phyloP scores from a whole-genome alignment of 2,888 invertebrate species.

The Patella ulyssiponensis region DNA sequence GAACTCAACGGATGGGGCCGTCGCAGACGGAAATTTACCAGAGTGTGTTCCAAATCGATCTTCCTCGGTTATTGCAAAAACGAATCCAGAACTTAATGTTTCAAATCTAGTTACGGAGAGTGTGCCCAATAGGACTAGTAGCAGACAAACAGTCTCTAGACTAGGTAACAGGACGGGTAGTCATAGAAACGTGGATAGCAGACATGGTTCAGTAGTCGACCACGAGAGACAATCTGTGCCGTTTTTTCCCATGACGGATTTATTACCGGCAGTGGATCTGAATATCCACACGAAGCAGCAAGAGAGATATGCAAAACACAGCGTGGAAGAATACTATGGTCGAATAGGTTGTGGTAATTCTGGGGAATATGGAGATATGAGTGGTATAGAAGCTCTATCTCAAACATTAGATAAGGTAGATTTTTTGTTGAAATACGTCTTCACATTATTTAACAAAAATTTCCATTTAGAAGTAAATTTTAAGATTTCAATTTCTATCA shows the following conservation, averaged over 20 bases:
- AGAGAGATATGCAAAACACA: not conserved
- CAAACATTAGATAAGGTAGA: not conserved
- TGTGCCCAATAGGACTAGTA: not conserved
- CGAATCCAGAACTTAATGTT: not conserved
- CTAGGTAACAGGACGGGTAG: not conserved
- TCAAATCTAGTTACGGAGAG: not conserved
- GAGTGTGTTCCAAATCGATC: not conserved
- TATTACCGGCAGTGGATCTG: slow-evolving; percentile 36
- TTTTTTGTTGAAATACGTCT: not conserved
- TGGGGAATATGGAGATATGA: not conserved
- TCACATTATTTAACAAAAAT: no score
- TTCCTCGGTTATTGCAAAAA: not conserved
- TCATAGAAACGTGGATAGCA: not conserved
- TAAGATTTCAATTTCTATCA: no score
- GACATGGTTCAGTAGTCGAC: not conserved
- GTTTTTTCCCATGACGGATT: slow-evolving; percentile 31
- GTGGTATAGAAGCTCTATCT: not conserved
- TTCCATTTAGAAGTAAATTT: no score
- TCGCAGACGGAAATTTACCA: no score
- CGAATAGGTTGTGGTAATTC: not conserved
- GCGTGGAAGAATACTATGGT: not conserved
- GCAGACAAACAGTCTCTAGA: not conserved
- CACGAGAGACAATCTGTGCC: slow-evolving; percentile 1
- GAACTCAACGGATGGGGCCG: not conserved
- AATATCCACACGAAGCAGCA: slow-evolving; percentile 12